These are phyloP conservation scores for Hippocampus abdominalis DNA, from an alignment of 2,113 vertebrate species.

Conservation along the genomic window DNA sequence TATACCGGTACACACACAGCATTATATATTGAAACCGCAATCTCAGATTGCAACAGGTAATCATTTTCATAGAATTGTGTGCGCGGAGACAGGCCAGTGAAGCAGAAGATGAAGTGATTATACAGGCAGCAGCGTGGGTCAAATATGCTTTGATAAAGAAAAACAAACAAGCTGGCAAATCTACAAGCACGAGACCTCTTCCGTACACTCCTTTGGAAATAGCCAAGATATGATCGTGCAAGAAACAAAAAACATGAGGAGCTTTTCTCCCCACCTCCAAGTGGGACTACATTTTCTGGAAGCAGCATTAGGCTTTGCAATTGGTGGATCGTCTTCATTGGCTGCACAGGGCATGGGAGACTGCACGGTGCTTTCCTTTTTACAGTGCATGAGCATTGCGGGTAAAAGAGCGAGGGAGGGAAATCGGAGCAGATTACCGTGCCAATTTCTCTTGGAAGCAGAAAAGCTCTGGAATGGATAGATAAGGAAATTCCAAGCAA, in stretches of 20 bases:
- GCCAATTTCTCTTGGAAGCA: constrained; percentile 74
- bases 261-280: constrained; percentile 21
- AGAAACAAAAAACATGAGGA: constrained; percentile 29
- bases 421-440: constrained; percentile 74
- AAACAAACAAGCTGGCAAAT: constrained; percentile 29
- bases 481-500: constrained; percentile 77
- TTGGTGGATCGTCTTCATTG: constrained; percentile 58
- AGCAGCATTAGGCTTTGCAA: constrained; percentile 45
- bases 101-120: constrained; percentile 2
- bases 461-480: constrained; percentile 74
- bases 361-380: constrained; percentile 62
- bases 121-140: constrained; percentile 2
- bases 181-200: constrained; percentile 29
- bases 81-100: not conserved
- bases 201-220: constrained; percentile 18
- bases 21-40: not conserved
- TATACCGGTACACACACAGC: not conserved
- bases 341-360: constrained; percentile 49
- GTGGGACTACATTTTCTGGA: constrained; percentile 35
- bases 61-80: constrained; percentile 2
- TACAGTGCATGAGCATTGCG: constrained; percentile 65
- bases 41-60: not conserved
- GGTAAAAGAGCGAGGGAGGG: constrained; percentile 65
- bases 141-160: constrained; percentile 22
- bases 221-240: constrained; percentile 8